Percentiles rank a stretch among this genome's conserved stretches.
Evolutionary conservation across 2,888 invertebrate genomes (phyloP).

Genomic region (Poecilus cupreus): DNA sequence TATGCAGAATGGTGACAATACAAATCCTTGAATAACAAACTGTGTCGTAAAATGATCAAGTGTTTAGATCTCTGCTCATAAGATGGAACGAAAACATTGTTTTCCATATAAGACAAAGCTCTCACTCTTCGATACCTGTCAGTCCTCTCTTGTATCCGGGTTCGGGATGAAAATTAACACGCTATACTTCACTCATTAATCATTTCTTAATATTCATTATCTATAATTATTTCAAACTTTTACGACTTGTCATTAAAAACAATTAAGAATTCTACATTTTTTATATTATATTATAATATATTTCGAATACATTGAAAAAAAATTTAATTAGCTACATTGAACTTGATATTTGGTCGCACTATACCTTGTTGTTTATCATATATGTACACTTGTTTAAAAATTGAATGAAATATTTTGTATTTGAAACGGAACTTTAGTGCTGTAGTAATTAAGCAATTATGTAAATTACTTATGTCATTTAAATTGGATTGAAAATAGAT

Average conservation of each 20-base stretch:
- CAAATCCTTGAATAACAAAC: slow-evolving; percentile 14
- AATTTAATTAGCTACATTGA: no score
- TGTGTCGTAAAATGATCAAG: background rate
- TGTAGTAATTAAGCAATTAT: slow-evolving; percentile 32
- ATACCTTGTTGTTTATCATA: background rate
- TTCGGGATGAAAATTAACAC: background rate
- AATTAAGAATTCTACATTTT: no score
- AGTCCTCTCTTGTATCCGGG: slow-evolving; percentile 6
- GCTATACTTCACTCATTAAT: background rate
- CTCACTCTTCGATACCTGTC: slow-evolving; percentile 28
- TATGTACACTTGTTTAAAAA: background rate
- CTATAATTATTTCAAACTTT: background rate
- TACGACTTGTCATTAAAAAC: background rate
- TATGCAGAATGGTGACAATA: background rate
- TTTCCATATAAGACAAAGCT: slow-evolving; percentile 31
- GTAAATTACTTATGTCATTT: slow-evolving; percentile 25
- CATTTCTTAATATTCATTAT: background rate
- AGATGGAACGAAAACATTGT: slow-evolving; percentile 36
- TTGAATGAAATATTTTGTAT: background rate
- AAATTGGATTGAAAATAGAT: slow-evolving; percentile 17
- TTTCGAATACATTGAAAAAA: no score
- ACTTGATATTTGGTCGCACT: no score
- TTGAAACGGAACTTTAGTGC: slow-evolving; percentile 22
- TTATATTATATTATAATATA: no score
- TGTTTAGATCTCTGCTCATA: slow-evolving; percentile 10